Evolutionary conservation across 2,113 vertebrate genomes (phyloP).

Genomic region (Pipra filicauda): DNA sequence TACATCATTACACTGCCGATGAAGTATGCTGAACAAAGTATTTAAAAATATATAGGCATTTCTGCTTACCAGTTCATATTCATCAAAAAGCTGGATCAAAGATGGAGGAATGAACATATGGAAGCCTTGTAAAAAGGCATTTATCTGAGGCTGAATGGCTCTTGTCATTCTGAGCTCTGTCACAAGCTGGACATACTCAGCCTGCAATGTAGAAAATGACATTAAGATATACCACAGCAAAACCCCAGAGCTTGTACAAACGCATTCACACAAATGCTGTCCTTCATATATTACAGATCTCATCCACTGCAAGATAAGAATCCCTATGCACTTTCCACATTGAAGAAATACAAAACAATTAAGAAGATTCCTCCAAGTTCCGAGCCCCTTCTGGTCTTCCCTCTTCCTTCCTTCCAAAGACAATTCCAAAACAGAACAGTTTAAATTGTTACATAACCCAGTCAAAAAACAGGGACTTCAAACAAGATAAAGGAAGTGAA

Average conservation of each 20-base stretch:
- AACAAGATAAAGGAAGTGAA: background rate
- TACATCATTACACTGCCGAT: background rate
- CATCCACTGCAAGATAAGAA: background rate
- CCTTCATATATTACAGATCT: background rate
- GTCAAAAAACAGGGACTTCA: background rate
- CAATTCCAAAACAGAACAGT: background rate
- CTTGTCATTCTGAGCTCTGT: constrained; percentile 98
- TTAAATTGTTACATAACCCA: background rate
- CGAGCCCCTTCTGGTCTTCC: background rate
- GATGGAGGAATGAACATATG: constrained; percentile 97
- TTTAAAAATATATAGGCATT: background rate
- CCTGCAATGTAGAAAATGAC: constrained; percentile 71
- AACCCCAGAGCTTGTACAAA: background rate
- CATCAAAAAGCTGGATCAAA: constrained; percentile 97
- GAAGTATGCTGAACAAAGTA: background rate
- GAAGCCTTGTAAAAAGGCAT: constrained; percentile 95
- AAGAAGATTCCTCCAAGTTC: background rate
- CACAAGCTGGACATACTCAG: constrained; percentile 97
- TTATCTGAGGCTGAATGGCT: constrained; percentile 98
- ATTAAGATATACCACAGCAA: background rate
- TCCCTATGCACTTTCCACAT: background rate
- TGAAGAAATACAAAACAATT: background rate
- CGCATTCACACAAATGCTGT: background rate
- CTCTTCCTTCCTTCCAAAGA: background rate
- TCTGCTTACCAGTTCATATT: constrained; percentile 93